phyloP scores from a whole-genome alignment of 2,888 invertebrate genomes.

The Drosophila peninsularis region DNA sequence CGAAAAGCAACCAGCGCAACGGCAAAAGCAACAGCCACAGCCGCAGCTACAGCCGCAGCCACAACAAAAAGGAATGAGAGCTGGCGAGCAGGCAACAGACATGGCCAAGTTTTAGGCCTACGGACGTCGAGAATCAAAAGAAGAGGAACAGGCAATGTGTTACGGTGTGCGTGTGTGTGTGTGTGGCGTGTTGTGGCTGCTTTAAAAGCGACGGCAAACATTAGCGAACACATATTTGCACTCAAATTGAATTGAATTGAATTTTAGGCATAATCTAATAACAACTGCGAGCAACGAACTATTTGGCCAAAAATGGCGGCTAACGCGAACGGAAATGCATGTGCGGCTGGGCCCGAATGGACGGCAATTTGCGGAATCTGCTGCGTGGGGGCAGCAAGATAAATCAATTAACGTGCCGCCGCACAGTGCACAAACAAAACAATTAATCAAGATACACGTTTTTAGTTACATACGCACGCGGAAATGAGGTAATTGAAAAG shows the following conservation, averaged over 20 bases:
- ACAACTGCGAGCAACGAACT: constrained; percentile 47
- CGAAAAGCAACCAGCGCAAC: constrained; percentile 17
- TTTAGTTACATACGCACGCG: constrained; percentile 52
- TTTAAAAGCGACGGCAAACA: constrained; percentile 38
- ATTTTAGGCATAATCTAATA: constrained; percentile 71
- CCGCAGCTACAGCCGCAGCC: background rate
- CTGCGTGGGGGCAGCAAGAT: constrained; percentile 55
- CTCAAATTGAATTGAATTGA: constrained; percentile 76
- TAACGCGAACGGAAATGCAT: constrained; percentile 41
- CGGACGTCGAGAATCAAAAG: constrained; percentile 55
- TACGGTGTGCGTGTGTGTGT: background rate
- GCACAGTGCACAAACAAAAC: constrained; percentile 61
- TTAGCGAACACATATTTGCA: constrained; percentile 75
- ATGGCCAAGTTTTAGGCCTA: constrained; percentile 37
- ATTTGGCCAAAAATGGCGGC: constrained; percentile 28
- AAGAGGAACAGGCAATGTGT: constrained; percentile 21
- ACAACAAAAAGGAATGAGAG: constrained; percentile 17
- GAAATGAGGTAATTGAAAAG: constrained; percentile 72
- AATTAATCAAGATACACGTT: constrained; percentile 74
- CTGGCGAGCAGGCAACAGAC: constrained; percentile 24
- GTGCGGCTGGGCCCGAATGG: constrained; percentile 13
- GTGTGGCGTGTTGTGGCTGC: constrained; percentile 36
- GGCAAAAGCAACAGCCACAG: constrained; percentile 4
- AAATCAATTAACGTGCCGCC: constrained; percentile 71
- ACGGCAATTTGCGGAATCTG: constrained; percentile 43